These are phyloP conservation scores for Rhynchomys soricoides DNA, from an alignment of 2,113 vertebrate species.

Conservation along the genomic window DNA sequence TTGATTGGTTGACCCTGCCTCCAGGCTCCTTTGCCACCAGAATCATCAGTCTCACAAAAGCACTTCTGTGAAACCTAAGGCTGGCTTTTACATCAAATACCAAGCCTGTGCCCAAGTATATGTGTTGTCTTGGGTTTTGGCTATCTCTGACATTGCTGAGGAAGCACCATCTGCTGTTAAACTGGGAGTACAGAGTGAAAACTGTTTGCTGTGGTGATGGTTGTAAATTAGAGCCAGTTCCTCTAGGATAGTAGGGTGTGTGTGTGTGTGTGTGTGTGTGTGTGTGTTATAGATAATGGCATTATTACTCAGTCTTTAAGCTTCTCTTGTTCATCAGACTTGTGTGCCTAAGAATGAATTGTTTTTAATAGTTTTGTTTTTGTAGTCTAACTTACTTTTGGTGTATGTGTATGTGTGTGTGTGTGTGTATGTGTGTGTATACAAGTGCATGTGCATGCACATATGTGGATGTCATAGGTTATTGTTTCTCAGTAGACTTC, in stretches of 20 bases:
- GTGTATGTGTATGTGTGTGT: too few species aligned
- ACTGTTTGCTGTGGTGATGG: slow-evolving; percentile 25
- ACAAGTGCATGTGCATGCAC: neutral
- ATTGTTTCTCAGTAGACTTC: neutral
- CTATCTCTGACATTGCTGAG: neutral
- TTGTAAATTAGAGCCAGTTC: neutral
- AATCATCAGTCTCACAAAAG: neutral
- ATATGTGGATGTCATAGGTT: neutral
- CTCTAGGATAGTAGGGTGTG: neutral
- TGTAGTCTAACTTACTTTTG: neutral
- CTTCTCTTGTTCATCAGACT: neutral
- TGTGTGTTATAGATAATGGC: neutral
- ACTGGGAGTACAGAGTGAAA: neutral
- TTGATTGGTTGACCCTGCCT: neutral
- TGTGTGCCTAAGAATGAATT: neutral
- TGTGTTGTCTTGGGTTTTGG: neutral
- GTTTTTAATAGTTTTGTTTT: neutral
- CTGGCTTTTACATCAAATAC: neutral
- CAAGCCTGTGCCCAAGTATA: neutral
- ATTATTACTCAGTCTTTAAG: neutral
- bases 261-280: neutral
- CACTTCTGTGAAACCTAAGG: neutral
- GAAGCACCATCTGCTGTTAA: neutral
- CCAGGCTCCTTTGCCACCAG: slow-evolving; percentile 22
- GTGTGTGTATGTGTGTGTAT: neutral